Percentiles rank a stretch among this genome's conserved stretches.
phyloP scores from a whole-genome alignment of 2,113 vertebrate genomes.

The Pelodiscus sinensis region DNA sequence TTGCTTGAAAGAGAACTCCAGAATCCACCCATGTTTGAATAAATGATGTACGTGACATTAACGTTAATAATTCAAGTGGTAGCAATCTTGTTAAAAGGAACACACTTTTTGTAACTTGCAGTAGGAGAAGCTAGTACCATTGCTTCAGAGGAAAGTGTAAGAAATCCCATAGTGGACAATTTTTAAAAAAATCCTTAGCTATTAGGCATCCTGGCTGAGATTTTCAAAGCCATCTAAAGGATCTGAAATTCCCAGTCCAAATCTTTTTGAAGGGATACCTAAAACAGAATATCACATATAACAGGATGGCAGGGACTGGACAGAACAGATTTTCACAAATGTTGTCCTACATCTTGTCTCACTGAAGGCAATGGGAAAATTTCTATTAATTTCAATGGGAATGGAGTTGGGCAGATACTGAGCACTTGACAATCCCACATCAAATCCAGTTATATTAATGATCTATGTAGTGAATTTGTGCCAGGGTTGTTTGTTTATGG shows the following conservation, averaged over 20 bases:
- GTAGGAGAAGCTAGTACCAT: constrained; percentile 7
- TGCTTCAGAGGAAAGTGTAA: constrained; percentile 32
- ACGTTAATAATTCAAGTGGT: not conserved
- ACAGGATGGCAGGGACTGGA: not conserved
- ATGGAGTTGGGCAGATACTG: not conserved
- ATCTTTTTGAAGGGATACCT: not conserved
- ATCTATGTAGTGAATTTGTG: not conserved
- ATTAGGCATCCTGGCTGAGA: not conserved
- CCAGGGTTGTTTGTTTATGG: not conserved
- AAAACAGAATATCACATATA: fast-evolving
- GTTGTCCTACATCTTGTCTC: not conserved
- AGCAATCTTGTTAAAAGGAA: constrained; percentile 40
- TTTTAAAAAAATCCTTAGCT: constrained; percentile 49
- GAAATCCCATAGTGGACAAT: constrained; percentile 65
- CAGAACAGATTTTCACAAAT: not conserved
- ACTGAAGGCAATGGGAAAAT: not conserved
- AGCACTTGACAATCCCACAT: not conserved
- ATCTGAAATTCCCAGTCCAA: not conserved
- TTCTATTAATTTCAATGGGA: not conserved
- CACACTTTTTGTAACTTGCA: constrained; percentile 5
- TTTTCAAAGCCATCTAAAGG: not conserved
- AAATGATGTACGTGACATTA: constrained; percentile 15
- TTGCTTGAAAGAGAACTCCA: not conserved
- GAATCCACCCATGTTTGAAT: not conserved
- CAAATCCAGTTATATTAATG: not conserved